Evolutionary conservation across 2,888 invertebrate species (phyloP).

Genomic region (Tricholauxania praeusta): DNA sequence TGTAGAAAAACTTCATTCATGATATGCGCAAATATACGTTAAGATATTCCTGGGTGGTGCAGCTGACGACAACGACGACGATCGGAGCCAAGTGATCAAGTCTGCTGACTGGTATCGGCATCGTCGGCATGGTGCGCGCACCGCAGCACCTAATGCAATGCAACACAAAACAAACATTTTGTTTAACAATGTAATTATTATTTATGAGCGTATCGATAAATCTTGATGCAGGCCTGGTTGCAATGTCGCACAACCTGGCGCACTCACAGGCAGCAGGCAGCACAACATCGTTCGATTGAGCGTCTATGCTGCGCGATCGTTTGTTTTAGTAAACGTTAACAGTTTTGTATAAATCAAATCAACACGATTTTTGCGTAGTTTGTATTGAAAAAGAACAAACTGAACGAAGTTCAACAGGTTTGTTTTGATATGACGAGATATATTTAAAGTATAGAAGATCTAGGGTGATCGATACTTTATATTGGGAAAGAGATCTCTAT

Average conservation of each 20-base stretch:
- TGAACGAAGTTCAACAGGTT: too few species aligned
- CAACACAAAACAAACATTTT: constrained; percentile 37
- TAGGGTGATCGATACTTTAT: too few species aligned
- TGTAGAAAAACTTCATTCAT: constrained; percentile 10
- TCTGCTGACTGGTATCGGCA: not conserved
- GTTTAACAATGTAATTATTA: constrained; percentile 50
- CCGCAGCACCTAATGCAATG: constrained; percentile 19
- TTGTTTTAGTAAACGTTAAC: constrained; percentile 28
- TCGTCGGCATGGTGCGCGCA: not conserved
- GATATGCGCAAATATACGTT: constrained; percentile 19
- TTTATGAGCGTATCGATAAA: constrained; percentile 61
- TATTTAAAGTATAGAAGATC: too few species aligned
- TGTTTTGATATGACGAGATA: too few species aligned
- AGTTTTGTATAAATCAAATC: constrained; percentile 59
- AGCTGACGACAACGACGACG: not conserved
- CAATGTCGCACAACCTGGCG: not conserved
- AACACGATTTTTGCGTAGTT: constrained; percentile 60
- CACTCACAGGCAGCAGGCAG: constrained; percentile 8
- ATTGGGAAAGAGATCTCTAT: too few species aligned
- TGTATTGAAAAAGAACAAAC: too few species aligned
- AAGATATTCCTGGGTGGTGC: constrained; percentile 35
- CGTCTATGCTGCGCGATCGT: constrained; percentile 30
- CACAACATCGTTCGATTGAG: constrained; percentile 10
- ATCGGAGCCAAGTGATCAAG: not conserved
- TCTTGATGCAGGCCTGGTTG: constrained; percentile 22